Evolutionary conservation across 2,113 vertebrate genomes (phyloP).

Genomic region (Hippocampus zosterae): DNA sequence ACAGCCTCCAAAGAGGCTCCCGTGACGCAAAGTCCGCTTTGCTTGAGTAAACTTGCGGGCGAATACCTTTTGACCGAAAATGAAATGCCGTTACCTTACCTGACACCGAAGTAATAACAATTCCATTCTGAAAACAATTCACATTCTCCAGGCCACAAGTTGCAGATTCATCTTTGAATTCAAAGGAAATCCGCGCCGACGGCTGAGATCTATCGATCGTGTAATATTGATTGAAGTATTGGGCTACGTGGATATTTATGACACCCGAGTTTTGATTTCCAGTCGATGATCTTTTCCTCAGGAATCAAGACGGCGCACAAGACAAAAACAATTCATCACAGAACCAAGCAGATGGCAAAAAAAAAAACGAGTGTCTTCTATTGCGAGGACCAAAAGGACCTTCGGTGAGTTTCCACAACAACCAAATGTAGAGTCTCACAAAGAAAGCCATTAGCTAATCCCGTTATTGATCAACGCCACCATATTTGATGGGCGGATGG

Average conservation of each 20-base stretch:
- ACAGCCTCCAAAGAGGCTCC: conserved; percentile 39
- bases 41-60: conserved; percentile 17
- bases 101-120: too few relatives aligned
- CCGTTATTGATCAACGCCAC: conserved; percentile 57
- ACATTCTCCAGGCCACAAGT: neutral
- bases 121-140: neutral
- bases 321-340: conserved; percentile 4
- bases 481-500: conserved; percentile 60
- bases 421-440: conserved; percentile 44
- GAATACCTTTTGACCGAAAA: neutral
- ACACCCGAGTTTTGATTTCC: neutral
- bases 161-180: neutral
- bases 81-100: too few relatives aligned
- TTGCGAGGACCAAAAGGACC: conserved; percentile 44
- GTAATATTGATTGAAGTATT: conserved; percentile 37
- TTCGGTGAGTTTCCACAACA: conserved; percentile 37
- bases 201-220: conserved; percentile 3
- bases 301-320: neutral
- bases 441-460: conserved; percentile 56
- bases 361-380: conserved; percentile 9
- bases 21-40: conserved; percentile 41
- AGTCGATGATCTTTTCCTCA: neutral
- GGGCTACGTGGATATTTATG: neutral
- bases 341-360: conserved; percentile 21
- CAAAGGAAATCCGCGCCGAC: neutral